Evolutionary conservation across 1,140 invertebrate genomes (phyloP), one percentile per base, ranked within the genome.

Genomic region (Dendroctonus valens): DNA sequence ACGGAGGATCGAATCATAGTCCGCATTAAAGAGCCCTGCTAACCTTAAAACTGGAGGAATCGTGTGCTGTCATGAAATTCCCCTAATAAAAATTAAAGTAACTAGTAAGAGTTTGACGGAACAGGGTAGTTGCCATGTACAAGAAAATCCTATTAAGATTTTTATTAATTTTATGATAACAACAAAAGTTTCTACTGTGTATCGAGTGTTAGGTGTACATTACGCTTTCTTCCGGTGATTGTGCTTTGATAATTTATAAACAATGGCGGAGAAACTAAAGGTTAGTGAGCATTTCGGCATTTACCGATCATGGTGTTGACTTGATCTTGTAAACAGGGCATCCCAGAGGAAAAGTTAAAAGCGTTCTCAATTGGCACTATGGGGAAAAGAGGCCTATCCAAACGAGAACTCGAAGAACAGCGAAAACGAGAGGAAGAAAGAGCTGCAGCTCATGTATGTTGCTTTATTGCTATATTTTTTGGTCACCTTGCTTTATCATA

Each of bases 371-470:
- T 91, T 69, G 89, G 89, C 15, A 87, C 87, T 26, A 92, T 94
- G 89, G 89, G 87, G 26, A 90, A 91, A 77, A 84, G 92, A 58
- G 83, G 84, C 48, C 77, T 92, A 67, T 91, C 92, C 41, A 95
- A 95, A 80, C 89, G 87, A 69, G 94, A 96, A 80, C 78, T 92
- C 7, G 93, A 96, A 75, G 93, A 96, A 71, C 84, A 91, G 69
- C 87, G 89, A 52, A 95, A 94, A 79, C 92, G 92, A 75, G 92
- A 95, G 77, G 91, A 96, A 78, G 91, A 94, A 75, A 90, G 92
- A 77, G 91, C 90, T 26, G 91, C 91, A 7, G 91, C 91, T 69
- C 86, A 90, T 79, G 87, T 89, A 81, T 79, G 76, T 73, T 52
- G 50, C 6, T n/a, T 55, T 52, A 14, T 37, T 52, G 11, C 26